These are phyloP conservation scores for Chamaetylas fuelleborni DNA, from an alignment of 2,113 vertebrate genomes.

Conservation along the genomic window DNA sequence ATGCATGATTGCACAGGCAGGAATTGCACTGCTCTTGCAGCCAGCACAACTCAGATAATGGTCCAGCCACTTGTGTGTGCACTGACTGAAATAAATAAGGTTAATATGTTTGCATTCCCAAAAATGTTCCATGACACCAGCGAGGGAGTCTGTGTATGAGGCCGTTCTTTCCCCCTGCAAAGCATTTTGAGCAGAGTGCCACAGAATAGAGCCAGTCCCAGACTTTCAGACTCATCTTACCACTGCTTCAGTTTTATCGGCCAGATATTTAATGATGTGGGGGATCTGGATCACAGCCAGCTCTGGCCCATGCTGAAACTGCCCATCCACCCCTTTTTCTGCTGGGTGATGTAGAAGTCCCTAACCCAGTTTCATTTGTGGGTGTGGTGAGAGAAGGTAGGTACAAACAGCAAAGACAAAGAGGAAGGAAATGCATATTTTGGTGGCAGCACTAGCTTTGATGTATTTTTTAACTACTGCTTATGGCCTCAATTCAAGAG, in stretches of 20 bases:
- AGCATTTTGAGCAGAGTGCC: not conserved
- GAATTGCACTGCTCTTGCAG: not conserved
- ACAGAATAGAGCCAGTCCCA: not conserved
- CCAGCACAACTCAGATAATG: not conserved
- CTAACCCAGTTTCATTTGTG: not conserved
- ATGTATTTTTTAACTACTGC: not conserved
- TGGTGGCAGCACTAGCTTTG: not conserved
- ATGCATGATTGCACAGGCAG: rapidly evolving
- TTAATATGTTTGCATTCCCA: not conserved
- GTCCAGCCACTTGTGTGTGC: not conserved
- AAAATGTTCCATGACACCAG: not conserved
- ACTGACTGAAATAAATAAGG: not conserved
- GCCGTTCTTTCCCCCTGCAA: not conserved
- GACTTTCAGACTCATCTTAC: not conserved
- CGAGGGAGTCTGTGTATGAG: not conserved
- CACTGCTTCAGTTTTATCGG: not conserved
- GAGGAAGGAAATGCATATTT: not conserved
- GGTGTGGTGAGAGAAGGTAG: not conserved
- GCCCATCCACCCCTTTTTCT: not conserved
- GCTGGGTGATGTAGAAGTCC: not conserved
- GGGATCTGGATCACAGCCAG: rapidly evolving
- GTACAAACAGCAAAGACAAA: not conserved
- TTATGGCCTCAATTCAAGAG: not conserved
- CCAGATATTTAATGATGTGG: not conserved
- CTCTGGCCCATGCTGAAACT: not conserved